phyloP scores from a whole-genome alignment of 2,888 invertebrate genomes.

The Dryomyza anilis region DNA sequence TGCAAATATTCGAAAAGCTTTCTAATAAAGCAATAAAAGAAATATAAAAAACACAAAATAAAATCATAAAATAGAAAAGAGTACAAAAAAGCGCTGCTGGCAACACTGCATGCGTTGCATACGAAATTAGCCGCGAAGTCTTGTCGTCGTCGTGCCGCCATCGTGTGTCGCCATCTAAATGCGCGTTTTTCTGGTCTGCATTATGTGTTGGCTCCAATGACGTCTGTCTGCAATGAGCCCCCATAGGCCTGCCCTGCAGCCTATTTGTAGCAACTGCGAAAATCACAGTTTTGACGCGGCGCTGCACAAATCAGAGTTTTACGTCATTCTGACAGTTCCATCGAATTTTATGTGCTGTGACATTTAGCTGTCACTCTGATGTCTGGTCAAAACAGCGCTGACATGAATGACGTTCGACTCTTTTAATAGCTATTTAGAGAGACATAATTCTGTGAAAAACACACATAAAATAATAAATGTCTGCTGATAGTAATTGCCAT shows the following conservation, averaged over 20 bases:
- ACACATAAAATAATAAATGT: too few species aligned
- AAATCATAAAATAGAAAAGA: slow-evolving; percentile 1
- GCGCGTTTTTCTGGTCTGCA: neutral
- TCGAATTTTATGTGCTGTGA: neutral
- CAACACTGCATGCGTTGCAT: slow-evolving; percentile 47
- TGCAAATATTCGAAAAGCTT: too few species aligned
- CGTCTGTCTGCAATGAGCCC: neutral
- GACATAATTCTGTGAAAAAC: too few species aligned
- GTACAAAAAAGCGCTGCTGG: slow-evolving; percentile 27
- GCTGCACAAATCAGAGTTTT: slow-evolving; percentile 8
- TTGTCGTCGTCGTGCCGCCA: neutral
- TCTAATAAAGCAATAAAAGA: too few species aligned
- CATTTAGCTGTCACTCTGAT: slow-evolving; percentile 18
- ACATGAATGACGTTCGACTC: too few species aligned
- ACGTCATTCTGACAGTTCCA: neutral
- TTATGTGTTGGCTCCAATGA: neutral
- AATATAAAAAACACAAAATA: neutral
- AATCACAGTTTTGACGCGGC: neutral
- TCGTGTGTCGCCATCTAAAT: slow-evolving; percentile 11
- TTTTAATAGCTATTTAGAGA: too few species aligned
- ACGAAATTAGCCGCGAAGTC: slow-evolving; percentile 41
- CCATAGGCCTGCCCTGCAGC: neutral
- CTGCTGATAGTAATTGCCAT: too few species aligned
- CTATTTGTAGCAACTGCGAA: neutral
- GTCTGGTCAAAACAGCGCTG: too few species aligned